Conservation (phyloP, 2,888 invertebrate genomes). For the Acrocera orbiculus region DNA sequence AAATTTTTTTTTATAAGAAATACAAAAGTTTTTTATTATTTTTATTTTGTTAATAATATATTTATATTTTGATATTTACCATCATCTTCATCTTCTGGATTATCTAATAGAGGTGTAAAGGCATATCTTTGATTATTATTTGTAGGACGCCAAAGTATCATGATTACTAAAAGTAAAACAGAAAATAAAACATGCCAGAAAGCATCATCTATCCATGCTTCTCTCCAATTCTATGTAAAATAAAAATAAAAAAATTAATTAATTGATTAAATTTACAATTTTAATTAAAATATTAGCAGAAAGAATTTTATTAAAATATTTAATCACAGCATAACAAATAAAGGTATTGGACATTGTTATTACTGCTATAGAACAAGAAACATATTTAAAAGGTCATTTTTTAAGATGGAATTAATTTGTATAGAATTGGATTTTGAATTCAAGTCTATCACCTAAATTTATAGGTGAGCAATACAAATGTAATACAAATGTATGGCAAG, state of each 20-base stretch:
- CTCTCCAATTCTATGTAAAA: constrained; percentile 57
- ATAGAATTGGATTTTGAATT: too few species aligned
- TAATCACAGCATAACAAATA: too few species aligned
- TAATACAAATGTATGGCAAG: too few species aligned
- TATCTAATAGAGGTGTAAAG: constrained; percentile 79
- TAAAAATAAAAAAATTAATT: not conserved
- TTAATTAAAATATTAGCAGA: not conserved
- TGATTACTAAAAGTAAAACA: constrained; percentile 70
- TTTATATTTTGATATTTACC: constrained; percentile 20
- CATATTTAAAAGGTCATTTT: too few species aligned
- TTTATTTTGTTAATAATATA: not conserved
- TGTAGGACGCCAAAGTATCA: constrained; percentile 89
- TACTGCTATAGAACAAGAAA: too few species aligned
- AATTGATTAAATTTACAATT: not conserved
- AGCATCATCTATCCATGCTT: constrained; percentile 86
- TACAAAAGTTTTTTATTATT: not conserved
- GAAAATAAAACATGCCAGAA: constrained; percentile 93
- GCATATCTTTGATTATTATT: constrained; percentile 91
- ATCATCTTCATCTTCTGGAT: constrained; percentile 60
- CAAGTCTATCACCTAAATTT: too few species aligned
- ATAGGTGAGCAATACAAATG: too few species aligned
- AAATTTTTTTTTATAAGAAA: not conserved
- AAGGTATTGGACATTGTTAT: too few species aligned
- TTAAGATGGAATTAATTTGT: too few species aligned
- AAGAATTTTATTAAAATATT: not conserved